Conservation (phyloP, 2,113 vertebrate genomes). For the Pelobates fuscus region DNA sequence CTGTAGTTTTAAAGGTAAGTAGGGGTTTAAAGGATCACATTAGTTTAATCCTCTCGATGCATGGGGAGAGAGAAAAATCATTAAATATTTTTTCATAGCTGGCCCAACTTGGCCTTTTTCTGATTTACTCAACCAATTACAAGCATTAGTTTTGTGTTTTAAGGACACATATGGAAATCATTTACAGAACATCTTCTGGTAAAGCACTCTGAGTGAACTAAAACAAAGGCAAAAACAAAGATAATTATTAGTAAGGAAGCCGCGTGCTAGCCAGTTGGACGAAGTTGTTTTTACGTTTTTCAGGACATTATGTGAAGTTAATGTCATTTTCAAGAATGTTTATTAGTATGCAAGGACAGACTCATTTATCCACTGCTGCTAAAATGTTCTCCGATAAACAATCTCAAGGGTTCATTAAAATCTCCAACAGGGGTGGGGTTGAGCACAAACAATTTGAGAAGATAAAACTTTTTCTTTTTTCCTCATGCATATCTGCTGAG, state of each 20-base stretch:
- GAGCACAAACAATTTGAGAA: conserved; percentile 19
- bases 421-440: conserved; percentile 1
- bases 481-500: neutral
- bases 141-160: conserved; percentile 39
- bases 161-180: conserved; percentile 48
- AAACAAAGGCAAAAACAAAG: conserved; percentile 50
- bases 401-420: conserved; percentile 40
- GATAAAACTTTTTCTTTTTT: conserved; percentile 15
- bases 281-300: conserved; percentile 30
- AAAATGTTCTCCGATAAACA: conserved; percentile 39
- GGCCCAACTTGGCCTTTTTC: conserved; percentile 40
- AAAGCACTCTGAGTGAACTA: conserved; percentile 46
- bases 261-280: conserved; percentile 26
- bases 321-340: conserved; percentile 45
- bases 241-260: conserved; percentile 51
- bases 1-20: neutral
- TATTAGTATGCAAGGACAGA: conserved; percentile 42
- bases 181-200: conserved; percentile 48
- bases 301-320: conserved; percentile 43
- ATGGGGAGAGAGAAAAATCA: neutral
- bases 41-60: neutral
- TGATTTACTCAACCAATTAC: conserved; percentile 40
- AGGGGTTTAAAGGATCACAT: neutral
- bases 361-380: conserved; percentile 28
- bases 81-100: conserved; percentile 12